Evolutionary conservation across 2,113 vertebrate species (phyloP), one percentile per base, ranked within the genome.

Genomic region (Osmerus eperlanus): DNA sequence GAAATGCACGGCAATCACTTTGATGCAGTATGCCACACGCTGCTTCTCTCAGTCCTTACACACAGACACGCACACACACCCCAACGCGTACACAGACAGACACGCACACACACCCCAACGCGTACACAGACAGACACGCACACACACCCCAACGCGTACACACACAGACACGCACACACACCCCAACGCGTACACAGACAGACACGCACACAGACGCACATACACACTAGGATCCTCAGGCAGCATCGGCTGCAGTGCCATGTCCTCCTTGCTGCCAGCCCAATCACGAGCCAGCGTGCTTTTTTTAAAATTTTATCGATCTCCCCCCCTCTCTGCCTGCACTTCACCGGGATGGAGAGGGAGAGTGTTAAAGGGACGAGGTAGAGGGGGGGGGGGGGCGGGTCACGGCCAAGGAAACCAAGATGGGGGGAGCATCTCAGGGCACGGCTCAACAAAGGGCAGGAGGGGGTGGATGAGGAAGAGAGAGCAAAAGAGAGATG

Each of bases 381-480:
- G 77, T 73, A 78, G 62, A 80, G 75, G 86, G 81, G 75, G 78
- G 81, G 75, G 86, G 81, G 75, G 78, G 69, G 73, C 9, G 28
- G 90, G 89, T 92, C 90, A 91, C 79, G 87, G 88, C 85, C 76
- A 73, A 87, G 78, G 85, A 84, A 90, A 85, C 88, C 87, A 92
- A 92, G 88, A 91, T 91, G 89, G 89, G 78, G 83, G 89, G 88
- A 88, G 86, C 85, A 84, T 89, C 83, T 89, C 83, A 78, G 83
- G 89, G 84, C 88, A 88, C 82, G 77, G 81, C 84, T 85, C 83
- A 88, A 88, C 87, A 90, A 91, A 88, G 85, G 79, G 70, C 83
- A 81, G 21, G 21, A 21, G 21, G 21, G 21, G 21, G 21, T 21
- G 21, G 21, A 21, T 86, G 76, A 71, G 75, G 80, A 73, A 78